phyloP scores from a whole-genome alignment of 1,140 invertebrate genomes.

The Penaeus indicus region DNA sequence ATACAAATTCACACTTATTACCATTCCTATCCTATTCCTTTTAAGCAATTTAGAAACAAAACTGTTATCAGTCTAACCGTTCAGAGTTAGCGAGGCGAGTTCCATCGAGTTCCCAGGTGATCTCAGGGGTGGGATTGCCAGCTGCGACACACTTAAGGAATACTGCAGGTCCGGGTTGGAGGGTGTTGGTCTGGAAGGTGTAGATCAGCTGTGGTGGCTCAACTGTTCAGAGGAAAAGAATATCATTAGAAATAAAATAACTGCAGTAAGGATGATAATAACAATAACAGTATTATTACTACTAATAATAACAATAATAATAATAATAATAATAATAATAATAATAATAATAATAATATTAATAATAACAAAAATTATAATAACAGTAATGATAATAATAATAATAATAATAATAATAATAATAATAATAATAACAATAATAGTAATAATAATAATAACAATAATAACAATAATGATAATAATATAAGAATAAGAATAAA shows the following conservation, averaged over 20 bases:
- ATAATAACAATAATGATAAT: too few species aligned
- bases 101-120: slow-evolving; percentile 93
- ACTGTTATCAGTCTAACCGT: slow-evolving; percentile 69
- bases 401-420: too few species aligned
- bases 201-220: slow-evolving; percentile 90
- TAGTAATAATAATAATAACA: too few species aligned
- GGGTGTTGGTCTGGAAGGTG: slow-evolving; percentile 87
- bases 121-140: slow-evolving; percentile 94
- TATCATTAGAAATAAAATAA: slow-evolving; percentile 29
- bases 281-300: not conserved
- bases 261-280: not conserved
- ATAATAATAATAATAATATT: too few species aligned
- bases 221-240: slow-evolving; percentile 74
- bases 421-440: too few species aligned
- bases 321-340: too few species aligned
- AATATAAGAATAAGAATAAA: too few species aligned
- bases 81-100: slow-evolving; percentile 86
- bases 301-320: too few species aligned
- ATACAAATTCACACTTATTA: not conserved
- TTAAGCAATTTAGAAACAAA: not conserved
- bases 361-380: too few species aligned
- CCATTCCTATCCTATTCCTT: not conserved
- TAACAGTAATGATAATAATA: too few species aligned
- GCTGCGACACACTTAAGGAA: slow-evolving; percentile 86
- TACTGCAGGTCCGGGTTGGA: slow-evolving; percentile 87